Evolutionary conservation across 2,888 invertebrate species (phyloP), one percentile per base, ranked within the genome.

Genomic region (Drosophila kuntzei): DNA sequence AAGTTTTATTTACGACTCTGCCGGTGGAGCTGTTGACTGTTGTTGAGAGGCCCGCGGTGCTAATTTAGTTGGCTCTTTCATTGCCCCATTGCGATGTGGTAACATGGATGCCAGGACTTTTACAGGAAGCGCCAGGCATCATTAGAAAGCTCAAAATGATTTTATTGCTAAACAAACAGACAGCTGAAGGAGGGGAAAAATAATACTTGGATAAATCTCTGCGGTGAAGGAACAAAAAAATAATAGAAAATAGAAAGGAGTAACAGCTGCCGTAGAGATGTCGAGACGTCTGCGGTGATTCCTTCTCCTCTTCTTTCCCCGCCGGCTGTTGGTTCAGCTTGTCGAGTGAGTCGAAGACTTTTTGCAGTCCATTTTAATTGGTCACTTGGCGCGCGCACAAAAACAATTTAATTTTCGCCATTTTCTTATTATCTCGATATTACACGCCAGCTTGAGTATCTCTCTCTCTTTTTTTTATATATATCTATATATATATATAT

Each of bases 371-470:
- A 57, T 70, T 89, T 84, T 84, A 84, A 84, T 84, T 84, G 83
- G 83, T 89, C 83, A 84, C 83, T 84, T 84, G 83, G 83, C 89
- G 83, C 65, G 59, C 71, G 53, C 74, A 77, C 75, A 78, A 88
- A 89, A 87, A 84, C 89, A 87, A 84, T 84, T 89, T 84, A 84
- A 84, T 89, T 84, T 89, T 89, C 84, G 63, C 84, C 74, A 84
- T 84, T 89, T 84, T 89, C 89, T 87, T 84, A 84, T 86, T 89
- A 84, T 84, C 83, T 84, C 74, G 82, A 85, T 82, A 75, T 81
- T 87, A 72, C 82, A 82, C 65, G 68, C 65, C 80, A 65, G 59
- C 61, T 63, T 60, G 67, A 65, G 49, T n/a, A n/a, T n/a, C n/a
- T n/a, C n/a, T n/a, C n/a, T n/a, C n/a, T n/a, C n/a, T n/a, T n/a